phyloP scores from a whole-genome alignment of 2,888 invertebrate species.

The Doris montereyensis region DNA sequence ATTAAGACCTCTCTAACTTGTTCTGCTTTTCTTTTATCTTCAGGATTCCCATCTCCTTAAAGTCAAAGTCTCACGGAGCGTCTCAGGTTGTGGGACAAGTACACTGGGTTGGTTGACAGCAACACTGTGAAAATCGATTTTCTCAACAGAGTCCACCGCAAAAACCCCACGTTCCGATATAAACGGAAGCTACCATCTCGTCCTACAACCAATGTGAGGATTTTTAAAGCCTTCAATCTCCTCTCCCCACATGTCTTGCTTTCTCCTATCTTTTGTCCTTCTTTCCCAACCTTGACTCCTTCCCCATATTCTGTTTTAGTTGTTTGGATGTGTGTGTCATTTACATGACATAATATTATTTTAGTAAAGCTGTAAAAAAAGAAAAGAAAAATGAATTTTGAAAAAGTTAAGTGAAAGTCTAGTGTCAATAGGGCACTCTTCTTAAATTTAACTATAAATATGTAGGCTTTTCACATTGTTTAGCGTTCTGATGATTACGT shows the following conservation, averaged over 20 bases:
- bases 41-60: constrained; percentile 87
- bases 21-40: constrained; percentile 44
- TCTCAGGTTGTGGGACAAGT: constrained; percentile 89
- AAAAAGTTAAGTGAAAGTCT: no score
- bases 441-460: no score
- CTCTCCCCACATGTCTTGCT: no score
- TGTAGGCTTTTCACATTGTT: no score
- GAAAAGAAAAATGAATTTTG: no score
- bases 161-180: constrained; percentile 83
- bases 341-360: no score
- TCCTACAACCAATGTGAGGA: constrained; percentile 37
- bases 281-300: not conserved
- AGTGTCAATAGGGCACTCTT: no score
- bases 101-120: constrained; percentile 82
- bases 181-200: constrained; percentile 72
- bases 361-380: no score
- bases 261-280: not conserved
- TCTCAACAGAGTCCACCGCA: constrained; percentile 83
- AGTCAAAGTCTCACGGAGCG: constrained; percentile 90
- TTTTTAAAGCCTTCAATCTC: no score
- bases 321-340: no score
- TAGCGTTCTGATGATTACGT: no score
- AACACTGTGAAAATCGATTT: constrained; percentile 90
- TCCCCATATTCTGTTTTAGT: not conserved
- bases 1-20: no score